phyloP scores from a whole-genome alignment of 2,113 vertebrate genomes.

The Oenanthe melanoleuca region DNA sequence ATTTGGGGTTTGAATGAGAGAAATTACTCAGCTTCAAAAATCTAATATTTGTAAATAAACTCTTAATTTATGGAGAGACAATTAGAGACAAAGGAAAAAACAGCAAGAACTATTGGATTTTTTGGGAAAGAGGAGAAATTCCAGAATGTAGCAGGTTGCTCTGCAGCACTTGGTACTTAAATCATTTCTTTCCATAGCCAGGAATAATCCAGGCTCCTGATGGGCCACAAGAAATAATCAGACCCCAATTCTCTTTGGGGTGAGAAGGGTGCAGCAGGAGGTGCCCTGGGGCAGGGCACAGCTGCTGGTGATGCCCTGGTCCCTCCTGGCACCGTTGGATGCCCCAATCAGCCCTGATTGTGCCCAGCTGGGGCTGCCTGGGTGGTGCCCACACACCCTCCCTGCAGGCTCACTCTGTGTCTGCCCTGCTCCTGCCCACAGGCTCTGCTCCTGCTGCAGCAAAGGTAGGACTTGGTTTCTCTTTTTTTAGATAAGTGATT shows the following conservation, averaged over 20 bases:
- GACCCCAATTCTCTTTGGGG: background rate
- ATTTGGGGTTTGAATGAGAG: background rate
- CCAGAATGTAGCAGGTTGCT: accelerated
- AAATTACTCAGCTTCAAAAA: background rate
- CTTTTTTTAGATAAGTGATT: too few species aligned
- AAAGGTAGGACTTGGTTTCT: too few species aligned
- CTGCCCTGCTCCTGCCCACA: accelerated
- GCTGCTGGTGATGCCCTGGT: background rate
- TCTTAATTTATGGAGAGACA: background rate
- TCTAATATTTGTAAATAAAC: background rate
- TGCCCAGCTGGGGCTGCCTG: background rate
- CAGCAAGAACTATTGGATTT: background rate
- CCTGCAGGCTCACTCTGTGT: accelerated
- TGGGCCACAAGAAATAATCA: background rate
- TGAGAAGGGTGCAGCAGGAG: background rate
- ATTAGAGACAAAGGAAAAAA: background rate
- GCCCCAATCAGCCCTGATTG: background rate
- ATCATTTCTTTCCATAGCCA: accelerated
- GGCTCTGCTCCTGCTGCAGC: background rate
- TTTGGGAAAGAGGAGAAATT: background rate
- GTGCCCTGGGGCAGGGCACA: background rate
- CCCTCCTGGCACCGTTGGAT: background rate
- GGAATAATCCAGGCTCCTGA: background rate
- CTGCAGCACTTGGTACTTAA: background rate
- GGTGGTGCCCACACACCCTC: accelerated